Evolutionary conservation across 2,797 vertebrate species (phyloP).

Genomic region (Danio tinwini): DNA sequence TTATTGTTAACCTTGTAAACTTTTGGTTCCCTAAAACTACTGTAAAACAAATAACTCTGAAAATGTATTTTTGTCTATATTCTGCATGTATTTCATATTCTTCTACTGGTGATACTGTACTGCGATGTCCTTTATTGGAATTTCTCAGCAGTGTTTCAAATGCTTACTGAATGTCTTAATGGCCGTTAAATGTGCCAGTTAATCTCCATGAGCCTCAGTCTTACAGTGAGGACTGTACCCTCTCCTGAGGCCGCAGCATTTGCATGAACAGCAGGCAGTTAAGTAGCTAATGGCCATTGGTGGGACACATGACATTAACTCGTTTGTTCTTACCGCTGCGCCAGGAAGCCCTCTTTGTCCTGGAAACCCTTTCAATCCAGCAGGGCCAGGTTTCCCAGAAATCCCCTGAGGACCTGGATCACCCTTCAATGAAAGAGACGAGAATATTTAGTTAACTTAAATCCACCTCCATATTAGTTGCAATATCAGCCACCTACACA

Average conservation of each 20-base stretch:
- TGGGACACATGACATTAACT: constrained; percentile 33
- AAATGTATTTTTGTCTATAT: not conserved
- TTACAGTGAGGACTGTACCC: constrained; percentile 3
- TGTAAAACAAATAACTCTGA: not conserved
- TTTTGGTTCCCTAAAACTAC: not conserved
- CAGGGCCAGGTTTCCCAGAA: constrained; percentile 90
- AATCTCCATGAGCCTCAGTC: constrained; percentile 7
- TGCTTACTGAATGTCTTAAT: constrained; percentile 20
- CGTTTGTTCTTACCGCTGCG: constrained; percentile 80
- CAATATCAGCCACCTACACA: not conserved
- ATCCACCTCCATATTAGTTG: not conserved
- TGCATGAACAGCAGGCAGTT: constrained; percentile 72
- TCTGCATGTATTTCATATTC: not conserved
- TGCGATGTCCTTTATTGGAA: not conserved
- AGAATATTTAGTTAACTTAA: not conserved
- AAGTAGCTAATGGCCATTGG: constrained; percentile 66
- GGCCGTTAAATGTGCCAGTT: not conserved
- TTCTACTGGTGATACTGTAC: not conserved
- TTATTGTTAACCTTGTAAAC: not conserved
- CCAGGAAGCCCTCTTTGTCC: constrained; percentile 96
- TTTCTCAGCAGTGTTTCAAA: not conserved
- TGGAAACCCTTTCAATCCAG: constrained; percentile 92
- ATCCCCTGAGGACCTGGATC: constrained; percentile 91
- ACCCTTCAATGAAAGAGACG: constrained; percentile 77
- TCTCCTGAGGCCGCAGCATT: constrained; percentile 63